Base-by-base conservation (phyloP, 2,797 vertebrate species). In the Glossophaga mutica region DNA sequence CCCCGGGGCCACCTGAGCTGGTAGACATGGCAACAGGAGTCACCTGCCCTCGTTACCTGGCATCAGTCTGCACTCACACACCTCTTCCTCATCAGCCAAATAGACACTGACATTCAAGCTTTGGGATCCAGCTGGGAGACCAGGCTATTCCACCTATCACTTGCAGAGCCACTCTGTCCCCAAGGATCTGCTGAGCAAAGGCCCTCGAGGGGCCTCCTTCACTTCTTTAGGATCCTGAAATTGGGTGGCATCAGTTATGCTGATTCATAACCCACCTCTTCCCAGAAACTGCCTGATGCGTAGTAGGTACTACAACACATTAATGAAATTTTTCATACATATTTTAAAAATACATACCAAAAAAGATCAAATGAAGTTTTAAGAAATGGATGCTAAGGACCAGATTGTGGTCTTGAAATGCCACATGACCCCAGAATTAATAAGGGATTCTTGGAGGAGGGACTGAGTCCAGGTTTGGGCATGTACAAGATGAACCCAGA, bases 11-110 rank as follows among this genome's bases (percentile, higher is more conserved):
- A 16, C 70, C 91, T 2, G 2, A 86, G 74, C 85, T 9, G 26
- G 95, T 76, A 86, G 76, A 16, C 85, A 83, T n/a, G 57, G 85
- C 95, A 97, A 79, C 88, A 11, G 26, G 48, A 82, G 39, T 29
- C 91, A 52, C 74, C 82, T 6, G 74, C 26, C 48, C 22, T 81
- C 18, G 1, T 83, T 78, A 67, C n/a, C 62, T 67, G 26, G 81
- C 76, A 12, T 42, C 32, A 3, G 65, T 16, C 34, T 26, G 24
- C 55, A 3, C 44, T 39, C 59, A 9, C 24, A n/a, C 39, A 2
- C 37, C n/a, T 92, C 59, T 77, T 21, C 29, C 57, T 92, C 24
- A 2, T 32, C 50, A n/a, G 84, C 78, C 29, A 22, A 21, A 37
- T 5, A 42, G 65, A 50, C 19, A 12, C 11, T 0, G 24, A 9